Evolutionary conservation across 2,797 vertebrate species (phyloP), one percentile per base, ranked within the genome.

Genomic region (Fistularia tabacaria): DNA sequence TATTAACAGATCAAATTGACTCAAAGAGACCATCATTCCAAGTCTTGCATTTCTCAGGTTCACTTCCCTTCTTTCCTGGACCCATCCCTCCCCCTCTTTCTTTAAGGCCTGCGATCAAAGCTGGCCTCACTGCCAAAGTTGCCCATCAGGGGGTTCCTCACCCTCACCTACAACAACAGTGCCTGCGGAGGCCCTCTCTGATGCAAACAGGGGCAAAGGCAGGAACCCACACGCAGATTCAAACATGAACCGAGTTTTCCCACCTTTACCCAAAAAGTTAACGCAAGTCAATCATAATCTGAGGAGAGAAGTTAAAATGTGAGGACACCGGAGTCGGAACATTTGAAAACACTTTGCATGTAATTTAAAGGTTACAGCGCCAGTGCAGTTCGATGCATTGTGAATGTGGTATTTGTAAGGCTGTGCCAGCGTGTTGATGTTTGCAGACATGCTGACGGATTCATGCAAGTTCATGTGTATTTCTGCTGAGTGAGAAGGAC

Each of bases 151-250:
- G 90, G 83, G 88, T 85, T 88, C 86, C 84, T 86, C 82, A 69
- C 85, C 83, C 85, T 89, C 87, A 90, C 81, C 87, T 89, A 87
- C 83, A 89, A 90, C 85, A 87, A 89, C 84, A 88, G 74, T 46
- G 79, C 87, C 79, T 84, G 85, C 87, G 69, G 84, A 73, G 57
- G 77, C 78, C 61, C 68, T 69, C 81, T 83, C 83, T 82, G 70
- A 82, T 76, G 74, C 76, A 62, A 76, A 81, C 52, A 66, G 69
- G 57, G 64, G 77, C 73, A 72, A 57, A 65, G 1, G 55, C 68
- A 64, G 46, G 62, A 73, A 73, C 71, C 58, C 80, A 76, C 72
- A 80, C 78, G 42, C 48, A 64, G 66, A 62, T 56, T 47, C 14
- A 25, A 40, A 38, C 62, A 14, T 48, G 46, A 13, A 15, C 48